Conservation (phyloP, 2,888 invertebrate species). For the Gibbula magus region DNA sequence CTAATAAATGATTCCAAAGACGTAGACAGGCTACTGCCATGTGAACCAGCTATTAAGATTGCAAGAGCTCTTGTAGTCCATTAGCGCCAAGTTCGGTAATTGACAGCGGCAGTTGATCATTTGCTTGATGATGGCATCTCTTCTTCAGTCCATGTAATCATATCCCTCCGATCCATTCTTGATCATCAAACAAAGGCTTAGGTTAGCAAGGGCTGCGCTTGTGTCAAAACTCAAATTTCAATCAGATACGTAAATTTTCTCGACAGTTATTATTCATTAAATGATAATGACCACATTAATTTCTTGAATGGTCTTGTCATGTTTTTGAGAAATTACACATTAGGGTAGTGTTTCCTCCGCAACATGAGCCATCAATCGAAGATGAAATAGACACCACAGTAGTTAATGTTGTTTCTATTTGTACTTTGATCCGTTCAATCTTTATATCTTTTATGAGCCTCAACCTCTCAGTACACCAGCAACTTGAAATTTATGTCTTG, state of each 20-base stretch:
- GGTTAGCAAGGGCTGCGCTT: background rate
- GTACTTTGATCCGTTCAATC: background rate
- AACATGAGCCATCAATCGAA: background rate
- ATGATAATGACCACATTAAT: background rate
- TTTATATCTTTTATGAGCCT: too few relatives aligned
- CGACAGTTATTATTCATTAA: constrained; percentile 8
- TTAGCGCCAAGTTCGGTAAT: background rate
- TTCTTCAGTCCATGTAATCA: background rate
- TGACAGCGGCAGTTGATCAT: background rate
- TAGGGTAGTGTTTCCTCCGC: background rate
- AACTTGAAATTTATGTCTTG: too few relatives aligned
- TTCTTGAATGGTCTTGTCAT: background rate
- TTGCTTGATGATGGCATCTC: background rate
- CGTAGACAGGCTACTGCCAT: too few relatives aligned
- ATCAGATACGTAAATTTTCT: constrained; percentile 13
- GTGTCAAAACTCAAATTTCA: constrained; percentile 10
- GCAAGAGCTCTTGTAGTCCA: background rate
- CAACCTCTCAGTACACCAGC: too few relatives aligned
- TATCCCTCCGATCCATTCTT: background rate
- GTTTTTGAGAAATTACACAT: background rate
- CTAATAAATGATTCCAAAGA: too few relatives aligned
- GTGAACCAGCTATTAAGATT: too few relatives aligned
- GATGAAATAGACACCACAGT: background rate
- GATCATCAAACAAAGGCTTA: background rate
- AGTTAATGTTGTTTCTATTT: background rate